These are phyloP conservation scores for Equus przewalskii DNA, from an alignment of 2,113 vertebrate species.

Conservation along the genomic window DNA sequence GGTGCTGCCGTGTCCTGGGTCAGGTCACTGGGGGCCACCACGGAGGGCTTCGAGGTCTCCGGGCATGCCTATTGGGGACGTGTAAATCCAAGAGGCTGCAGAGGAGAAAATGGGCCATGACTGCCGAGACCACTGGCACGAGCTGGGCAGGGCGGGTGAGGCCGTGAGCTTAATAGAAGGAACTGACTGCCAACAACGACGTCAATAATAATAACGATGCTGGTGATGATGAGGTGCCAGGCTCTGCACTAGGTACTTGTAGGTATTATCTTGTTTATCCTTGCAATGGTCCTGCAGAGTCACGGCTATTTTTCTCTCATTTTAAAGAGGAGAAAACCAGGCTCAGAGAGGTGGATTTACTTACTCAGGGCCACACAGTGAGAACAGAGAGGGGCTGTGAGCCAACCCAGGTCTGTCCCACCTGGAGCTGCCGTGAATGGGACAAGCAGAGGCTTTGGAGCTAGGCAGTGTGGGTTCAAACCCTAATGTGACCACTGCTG, in stretches of 20 bases:
- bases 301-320: neutral
- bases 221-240: fast-evolving
- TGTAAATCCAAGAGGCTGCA: neutral
- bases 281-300: neutral
- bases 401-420: neutral
- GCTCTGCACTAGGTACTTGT: neutral
- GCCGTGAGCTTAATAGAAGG: neutral
- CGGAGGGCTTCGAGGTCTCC: neutral
- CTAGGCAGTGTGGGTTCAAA: neutral
- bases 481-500: neutral
- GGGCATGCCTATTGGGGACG: neutral
- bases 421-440: neutral
- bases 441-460: neutral
- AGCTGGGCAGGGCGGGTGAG: neutral
- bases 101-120: neutral
- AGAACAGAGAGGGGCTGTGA: neutral
- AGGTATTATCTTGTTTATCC: fast-evolving
- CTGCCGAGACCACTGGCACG: neutral
- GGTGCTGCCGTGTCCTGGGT: neutral
- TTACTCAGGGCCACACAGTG: neutral
- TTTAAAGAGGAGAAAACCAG: neutral
- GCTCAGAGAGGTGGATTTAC: neutral
- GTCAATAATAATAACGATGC: fast-evolving
- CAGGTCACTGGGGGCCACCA: neutral
- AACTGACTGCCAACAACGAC: fast-evolving